Evolutionary conservation across 2,888 invertebrate genomes (phyloP), one percentile per base, ranked within the genome.

Genomic region (Ecdyonurus torrentis): DNA sequence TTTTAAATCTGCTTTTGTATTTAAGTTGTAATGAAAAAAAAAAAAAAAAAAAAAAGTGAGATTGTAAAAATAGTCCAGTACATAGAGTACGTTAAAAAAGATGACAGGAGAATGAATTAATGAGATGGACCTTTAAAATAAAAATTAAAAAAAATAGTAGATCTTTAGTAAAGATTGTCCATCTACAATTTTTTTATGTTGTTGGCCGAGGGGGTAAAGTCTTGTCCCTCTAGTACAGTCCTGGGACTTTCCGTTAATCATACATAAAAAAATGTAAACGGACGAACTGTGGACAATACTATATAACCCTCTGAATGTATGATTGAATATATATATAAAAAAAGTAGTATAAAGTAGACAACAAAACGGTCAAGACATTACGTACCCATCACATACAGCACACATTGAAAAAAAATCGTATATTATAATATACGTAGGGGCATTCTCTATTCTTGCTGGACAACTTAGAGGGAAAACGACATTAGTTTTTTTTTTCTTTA

Each of bases 381-480:
- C 15, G 15, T 37, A 37, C 37, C 37, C 15, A 37, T 37, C n/a
- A n/a, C n/a, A n/a, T n/a, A n/a, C n/a, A n/a, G n/a, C n/a, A n/a
- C n/a, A n/a, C n/a, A n/a, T n/a, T n/a, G n/a, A n/a, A n/a, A n/a
- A n/a, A n/a, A n/a, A n/a, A n/a, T n/a, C n/a, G n/a, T n/a, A n/a
- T n/a, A n/a, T n/a, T n/a, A n/a, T n/a, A n/a, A n/a, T n/a, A n/a
- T n/a, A 10, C 10, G 50, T 18, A 50, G 55, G 22, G 55, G 55
- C n/a, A 18, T n/a, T 55, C 19, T n/a, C n/a, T n/a, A 55, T 55
- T 55, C 55, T 55, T 55, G 55, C 55, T n/a, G 55, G 55, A 55
- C 55, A 55, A 22, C n/a, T 7, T 22, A n/a, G 20, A 22, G 22
- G 55, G n/a, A 22, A 22, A 55, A 55, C n/a, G 55, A 55, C 55